Evolutionary conservation across 2,888 invertebrate species (phyloP), one percentile per base, ranked within the genome.

Genomic region (Belgica antarctica): DNA sequence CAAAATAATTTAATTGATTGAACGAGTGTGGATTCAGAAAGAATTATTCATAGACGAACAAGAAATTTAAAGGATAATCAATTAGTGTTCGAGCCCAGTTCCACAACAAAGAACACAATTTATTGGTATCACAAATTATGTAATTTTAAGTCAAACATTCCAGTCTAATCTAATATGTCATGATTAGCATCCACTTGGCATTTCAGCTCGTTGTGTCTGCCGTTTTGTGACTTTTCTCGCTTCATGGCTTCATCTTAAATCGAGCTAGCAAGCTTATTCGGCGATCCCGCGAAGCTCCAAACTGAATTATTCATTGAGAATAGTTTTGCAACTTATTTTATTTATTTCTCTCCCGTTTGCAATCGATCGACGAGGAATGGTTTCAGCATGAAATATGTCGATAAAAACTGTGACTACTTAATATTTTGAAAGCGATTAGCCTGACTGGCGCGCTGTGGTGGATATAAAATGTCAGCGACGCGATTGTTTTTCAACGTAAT

Each of bases 381-480:
- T 17, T 52, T 52, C 24, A 24, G 52, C 15, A 52, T 52, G 17
- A 52, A 52, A 19, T 8, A 22, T 3, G 19, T n/a, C 52, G 52
- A 52, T 46, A 46, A 52, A 52, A 7, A n/a, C 15, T 41, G 41
- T 15, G 41, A 41, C 41, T 41, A 15, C 15, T 41, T 41, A 12
- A 41, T 41, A 41, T 41, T 41, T 52, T 2, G 8, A 17, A 17
- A 22, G 7, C 7, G 52, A 52, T 52, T 52, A 22, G 15, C 19
- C 17, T 4, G n/a, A n/a, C n/a, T n/a, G n/a, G n/a, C n/a, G n/a
- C n/a, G n/a, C n/a, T 17, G 22, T 17, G 19, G 52, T 52, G 7
- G 41, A 52, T 52, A 52, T 52, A 17, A 63, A 63, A 63, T 63
- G 63, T 63, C 63, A 63, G 22, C 63, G 63, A 63, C 63, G 63